Percentiles rank a stretch among this genome's conserved stretches.
These are phyloP conservation scores for Diarsia rubi DNA, from an alignment of 2,888 invertebrate genomes.

Conservation along the genomic window DNA sequence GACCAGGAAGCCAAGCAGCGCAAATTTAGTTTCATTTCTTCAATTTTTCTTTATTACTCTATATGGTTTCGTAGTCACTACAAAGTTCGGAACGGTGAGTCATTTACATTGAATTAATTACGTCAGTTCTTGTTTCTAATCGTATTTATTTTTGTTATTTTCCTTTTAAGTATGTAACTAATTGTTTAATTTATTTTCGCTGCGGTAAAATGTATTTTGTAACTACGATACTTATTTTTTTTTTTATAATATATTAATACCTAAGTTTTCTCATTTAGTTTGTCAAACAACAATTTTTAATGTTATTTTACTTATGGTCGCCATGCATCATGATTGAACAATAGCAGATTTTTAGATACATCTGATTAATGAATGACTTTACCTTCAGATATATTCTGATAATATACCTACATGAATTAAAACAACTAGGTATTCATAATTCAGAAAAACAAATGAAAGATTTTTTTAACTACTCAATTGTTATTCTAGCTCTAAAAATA, in stretches of 20 bases:
- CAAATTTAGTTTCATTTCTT: constrained; percentile 85
- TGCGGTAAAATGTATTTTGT: constrained; percentile 5
- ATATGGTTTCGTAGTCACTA: constrained; percentile 81
- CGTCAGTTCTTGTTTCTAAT: constrained; percentile 23
- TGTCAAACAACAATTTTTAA: neutral
- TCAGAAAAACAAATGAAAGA: neutral
- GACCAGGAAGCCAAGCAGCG: constrained; percentile 79
- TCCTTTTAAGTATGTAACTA: constrained; percentile 31
- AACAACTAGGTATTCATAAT: neutral
- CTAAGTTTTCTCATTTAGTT: neutral
- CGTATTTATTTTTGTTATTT: constrained; percentile 48
- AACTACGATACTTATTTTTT: neutral
- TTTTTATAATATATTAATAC: neutral
- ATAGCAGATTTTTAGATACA: neutral
- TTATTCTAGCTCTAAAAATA: constrained; percentile 5
- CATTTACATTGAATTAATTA: constrained; percentile 27
- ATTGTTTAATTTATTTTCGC: constrained; percentile 1
- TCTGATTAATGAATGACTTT: rapidly evolving
- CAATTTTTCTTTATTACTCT: constrained; percentile 84
- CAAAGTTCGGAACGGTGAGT: constrained; percentile 83
- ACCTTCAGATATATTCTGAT: neutral
- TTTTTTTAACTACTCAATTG: neutral
- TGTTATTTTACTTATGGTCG: neutral
- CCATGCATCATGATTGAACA: neutral
- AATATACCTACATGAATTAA: neutral